Percentiles rank a stretch among this genome's conserved stretches.
Conservation (phyloP, 2,797 vertebrate genomes). For the Falco concolor region DNA sequence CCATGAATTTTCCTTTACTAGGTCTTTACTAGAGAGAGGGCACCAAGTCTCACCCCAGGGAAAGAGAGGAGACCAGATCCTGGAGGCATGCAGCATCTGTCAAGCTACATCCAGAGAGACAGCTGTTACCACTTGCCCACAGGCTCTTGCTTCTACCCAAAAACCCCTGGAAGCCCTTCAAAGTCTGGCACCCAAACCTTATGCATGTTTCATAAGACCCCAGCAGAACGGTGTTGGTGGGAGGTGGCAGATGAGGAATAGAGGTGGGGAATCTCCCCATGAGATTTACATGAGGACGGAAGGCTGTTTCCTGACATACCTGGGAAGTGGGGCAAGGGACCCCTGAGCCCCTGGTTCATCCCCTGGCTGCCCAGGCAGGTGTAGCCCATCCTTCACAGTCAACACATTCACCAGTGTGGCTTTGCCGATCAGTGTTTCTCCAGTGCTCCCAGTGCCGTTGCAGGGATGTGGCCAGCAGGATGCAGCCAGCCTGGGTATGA, state of each 20-base stretch:
- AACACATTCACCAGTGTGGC: fast-evolving
- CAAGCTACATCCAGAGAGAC: not conserved
- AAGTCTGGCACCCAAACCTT: not conserved
- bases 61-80: not conserved
- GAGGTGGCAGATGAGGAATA: not conserved
- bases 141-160: not conserved
- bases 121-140: not conserved
- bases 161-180: not conserved
- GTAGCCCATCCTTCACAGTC: not conserved
- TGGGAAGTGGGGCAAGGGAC: not conserved
- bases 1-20: not conserved
- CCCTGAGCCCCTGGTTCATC: not conserved
- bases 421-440: not conserved
- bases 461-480: not conserved
- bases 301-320: not conserved
- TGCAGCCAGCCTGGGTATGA: not conserved
- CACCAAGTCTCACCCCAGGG: not conserved
- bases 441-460: not conserved
- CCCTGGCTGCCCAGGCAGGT: fast-evolving
- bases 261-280: not conserved
- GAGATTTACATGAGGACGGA: not conserved
- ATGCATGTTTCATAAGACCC: not conserved
- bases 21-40: not conserved
- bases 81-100: not conserved
- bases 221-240: not conserved